Conservation (phyloP, 2,888 invertebrate genomes). For the Crossocerus cetratus region DNA sequence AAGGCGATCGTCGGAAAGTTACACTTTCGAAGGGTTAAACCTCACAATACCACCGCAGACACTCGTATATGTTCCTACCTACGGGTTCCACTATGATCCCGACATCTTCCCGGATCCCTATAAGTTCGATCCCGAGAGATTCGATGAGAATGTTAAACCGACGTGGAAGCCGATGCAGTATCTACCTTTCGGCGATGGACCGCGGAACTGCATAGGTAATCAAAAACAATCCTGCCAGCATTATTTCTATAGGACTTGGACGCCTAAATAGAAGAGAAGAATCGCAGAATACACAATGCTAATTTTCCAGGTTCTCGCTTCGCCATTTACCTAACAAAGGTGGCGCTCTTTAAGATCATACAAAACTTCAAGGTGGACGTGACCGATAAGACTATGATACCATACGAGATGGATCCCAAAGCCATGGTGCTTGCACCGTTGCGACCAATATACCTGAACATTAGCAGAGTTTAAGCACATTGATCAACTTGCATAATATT, state of each 20-base stretch:
- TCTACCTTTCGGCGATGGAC: conserved; percentile 69
- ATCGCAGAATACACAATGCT: too few species aligned
- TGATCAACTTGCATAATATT: too few species aligned
- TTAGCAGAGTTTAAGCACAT: too few species aligned
- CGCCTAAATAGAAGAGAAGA: too few species aligned
- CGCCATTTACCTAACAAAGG: conserved; percentile 70
- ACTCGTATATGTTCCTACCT: conserved; percentile 53
- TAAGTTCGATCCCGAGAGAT: conserved; percentile 65
- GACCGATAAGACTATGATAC: conserved; percentile 65
- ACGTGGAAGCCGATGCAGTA: conserved; percentile 59
- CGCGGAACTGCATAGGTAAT: conserved; percentile 70
- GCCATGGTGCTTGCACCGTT: conserved; percentile 63
- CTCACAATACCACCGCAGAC: conserved; percentile 52
- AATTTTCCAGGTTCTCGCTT: conserved; percentile 60
- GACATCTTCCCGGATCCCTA: conserved; percentile 62
- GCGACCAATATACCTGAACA: conserved; percentile 66
- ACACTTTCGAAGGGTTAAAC: conserved; percentile 57
- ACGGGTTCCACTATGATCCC: conserved; percentile 59
- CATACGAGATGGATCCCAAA: conserved; percentile 56
- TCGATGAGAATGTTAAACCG: conserved; percentile 54
- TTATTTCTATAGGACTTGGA: too few species aligned
- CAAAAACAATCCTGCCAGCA: too few species aligned
- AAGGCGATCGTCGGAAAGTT: conserved; percentile 58
- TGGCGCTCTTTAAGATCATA: conserved; percentile 70
- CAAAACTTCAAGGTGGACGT: conserved; percentile 70